Percentiles rank a stretch among this genome's conserved stretches.
Conservation (phyloP, 1,140 invertebrate genomes). For the Aphaenogaster ashmeadi region DNA sequence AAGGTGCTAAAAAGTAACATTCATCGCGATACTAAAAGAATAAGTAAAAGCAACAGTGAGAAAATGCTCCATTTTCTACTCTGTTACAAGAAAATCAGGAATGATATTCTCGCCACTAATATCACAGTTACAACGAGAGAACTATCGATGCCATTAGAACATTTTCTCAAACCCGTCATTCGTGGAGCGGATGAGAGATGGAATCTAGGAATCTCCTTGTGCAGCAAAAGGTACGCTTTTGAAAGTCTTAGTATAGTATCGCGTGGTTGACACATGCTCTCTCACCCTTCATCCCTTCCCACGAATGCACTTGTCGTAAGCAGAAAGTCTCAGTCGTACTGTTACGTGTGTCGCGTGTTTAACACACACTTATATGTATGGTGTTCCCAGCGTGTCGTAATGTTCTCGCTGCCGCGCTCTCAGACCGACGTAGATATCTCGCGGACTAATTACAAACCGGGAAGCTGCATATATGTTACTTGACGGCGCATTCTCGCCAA, state of each 20-base stretch:
- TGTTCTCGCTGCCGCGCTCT: slow-evolving; percentile 5
- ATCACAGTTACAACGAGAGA: background rate
- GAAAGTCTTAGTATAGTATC: background rate
- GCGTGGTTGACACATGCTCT: background rate
- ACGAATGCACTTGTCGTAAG: background rate
- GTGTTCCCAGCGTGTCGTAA: background rate
- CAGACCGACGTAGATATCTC: slow-evolving; percentile 57
- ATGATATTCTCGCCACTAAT: background rate
- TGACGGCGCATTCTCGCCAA: slow-evolving; percentile 36
- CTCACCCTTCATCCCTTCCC: background rate
- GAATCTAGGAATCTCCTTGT: background rate
- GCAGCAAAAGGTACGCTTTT: too few species aligned
- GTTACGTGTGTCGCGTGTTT: too few species aligned
- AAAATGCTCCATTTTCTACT: background rate
- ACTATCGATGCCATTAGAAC: background rate
- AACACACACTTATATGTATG: background rate
- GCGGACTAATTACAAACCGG: slow-evolving; percentile 54
- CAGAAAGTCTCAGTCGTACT: background rate
- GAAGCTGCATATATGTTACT: slow-evolving; percentile 48
- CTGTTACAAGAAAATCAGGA: background rate
- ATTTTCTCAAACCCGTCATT: background rate
- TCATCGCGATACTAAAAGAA: background rate
- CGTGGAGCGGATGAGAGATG: background rate
- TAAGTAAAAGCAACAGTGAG: background rate
- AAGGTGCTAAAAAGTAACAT: background rate